These are phyloP conservation scores for Hylia prasina DNA, from an alignment of 2,113 vertebrate species.

Conservation along the genomic window DNA sequence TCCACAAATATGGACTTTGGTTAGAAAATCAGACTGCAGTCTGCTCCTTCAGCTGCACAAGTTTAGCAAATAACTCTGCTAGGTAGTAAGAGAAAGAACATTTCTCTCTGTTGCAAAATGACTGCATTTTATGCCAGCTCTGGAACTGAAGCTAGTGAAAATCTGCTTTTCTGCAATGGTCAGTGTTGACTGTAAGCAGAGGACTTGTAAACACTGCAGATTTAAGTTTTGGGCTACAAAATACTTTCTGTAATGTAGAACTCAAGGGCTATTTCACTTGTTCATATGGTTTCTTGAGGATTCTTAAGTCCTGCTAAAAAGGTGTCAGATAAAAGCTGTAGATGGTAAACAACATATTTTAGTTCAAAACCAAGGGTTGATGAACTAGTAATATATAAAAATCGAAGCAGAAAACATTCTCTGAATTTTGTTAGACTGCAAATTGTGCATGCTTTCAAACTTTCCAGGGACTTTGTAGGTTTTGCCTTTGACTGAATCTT, in stretches of 20 bases:
- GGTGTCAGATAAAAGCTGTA: not conserved
- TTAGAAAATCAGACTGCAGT: not conserved
- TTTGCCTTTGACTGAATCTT: not conserved
- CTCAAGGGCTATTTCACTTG: not conserved
- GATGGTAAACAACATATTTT: not conserved
- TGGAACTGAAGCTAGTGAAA: not conserved
- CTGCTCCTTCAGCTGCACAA: not conserved
- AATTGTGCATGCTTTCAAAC: not conserved
- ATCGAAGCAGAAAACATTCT: not conserved
- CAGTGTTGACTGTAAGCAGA: not conserved
- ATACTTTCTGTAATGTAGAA: not conserved
- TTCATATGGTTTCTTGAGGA: not conserved
- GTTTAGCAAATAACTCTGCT: not conserved
- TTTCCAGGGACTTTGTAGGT: not conserved
- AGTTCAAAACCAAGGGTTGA: not conserved
- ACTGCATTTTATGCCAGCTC: not conserved
- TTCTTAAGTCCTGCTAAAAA: not conserved
- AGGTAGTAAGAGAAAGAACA: not conserved
- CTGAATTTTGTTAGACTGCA: not conserved
- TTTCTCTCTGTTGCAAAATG: not conserved
- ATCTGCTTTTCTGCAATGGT: not conserved
- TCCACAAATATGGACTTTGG: rapidly evolving
- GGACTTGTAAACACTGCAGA: not conserved
- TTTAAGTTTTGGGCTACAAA: not conserved
- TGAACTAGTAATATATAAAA: not conserved